Percentiles rank a stretch among this genome's conserved stretches.
Conservation (phyloP, 2,113 vertebrate species). For the Heteronetta atricapilla region DNA sequence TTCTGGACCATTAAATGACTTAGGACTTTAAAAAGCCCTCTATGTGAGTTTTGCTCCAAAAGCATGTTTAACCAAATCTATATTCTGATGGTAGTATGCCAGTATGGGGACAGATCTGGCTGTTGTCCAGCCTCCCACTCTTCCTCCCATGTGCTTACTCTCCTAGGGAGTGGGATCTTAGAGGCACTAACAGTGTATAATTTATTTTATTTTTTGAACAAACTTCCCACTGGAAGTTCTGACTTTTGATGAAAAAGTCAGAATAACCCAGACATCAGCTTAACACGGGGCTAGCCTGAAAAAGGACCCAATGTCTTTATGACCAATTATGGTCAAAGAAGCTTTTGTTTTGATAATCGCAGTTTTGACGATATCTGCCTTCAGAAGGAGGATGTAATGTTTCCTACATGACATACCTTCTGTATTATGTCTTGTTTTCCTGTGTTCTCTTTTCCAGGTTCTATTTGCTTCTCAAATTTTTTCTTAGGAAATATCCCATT, state of each 20-base stretch:
- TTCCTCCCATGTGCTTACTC: not conserved
- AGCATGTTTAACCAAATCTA: not conserved
- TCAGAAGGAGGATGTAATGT: constrained; percentile 42
- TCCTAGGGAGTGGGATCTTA: not conserved
- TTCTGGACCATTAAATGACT: not conserved
- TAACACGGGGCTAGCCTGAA: not conserved
- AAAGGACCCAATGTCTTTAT: not conserved
- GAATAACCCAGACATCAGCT: not conserved
- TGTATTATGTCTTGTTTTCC: constrained; percentile 45
- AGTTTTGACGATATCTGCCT: constrained; percentile 9
- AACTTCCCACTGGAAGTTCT: not conserved
- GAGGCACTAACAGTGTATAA: not conserved
- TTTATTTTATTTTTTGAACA: not conserved
- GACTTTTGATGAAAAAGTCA: not conserved
- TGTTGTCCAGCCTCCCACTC: not conserved
- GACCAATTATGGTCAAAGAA: constrained; percentile 62
- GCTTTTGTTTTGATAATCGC: constrained; percentile 54
- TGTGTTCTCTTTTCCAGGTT: constrained; percentile 23
- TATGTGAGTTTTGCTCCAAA: not conserved
- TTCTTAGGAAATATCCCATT: constrained; percentile 1
- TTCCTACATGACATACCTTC: constrained; percentile 41
- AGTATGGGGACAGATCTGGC: not conserved
- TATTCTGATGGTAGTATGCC: not conserved
- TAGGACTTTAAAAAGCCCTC: not conserved
- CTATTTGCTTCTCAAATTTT: constrained; percentile 32